phyloP scores from a whole-genome alignment of 2,113 vertebrate species.

The Caloenas nicobarica region DNA sequence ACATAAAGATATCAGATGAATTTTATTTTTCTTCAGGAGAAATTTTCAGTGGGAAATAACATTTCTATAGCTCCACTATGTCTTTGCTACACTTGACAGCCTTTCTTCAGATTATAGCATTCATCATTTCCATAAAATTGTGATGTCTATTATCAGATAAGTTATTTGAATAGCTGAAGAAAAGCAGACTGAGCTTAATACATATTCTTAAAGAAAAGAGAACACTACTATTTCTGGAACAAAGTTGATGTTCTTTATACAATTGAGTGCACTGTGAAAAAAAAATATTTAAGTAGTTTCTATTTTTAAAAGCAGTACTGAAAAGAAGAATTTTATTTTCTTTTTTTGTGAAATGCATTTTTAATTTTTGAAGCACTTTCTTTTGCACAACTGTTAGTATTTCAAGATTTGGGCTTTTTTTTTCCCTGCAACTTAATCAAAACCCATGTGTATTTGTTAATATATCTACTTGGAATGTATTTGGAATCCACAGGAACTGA shows the following conservation, averaged over 20 bases:
- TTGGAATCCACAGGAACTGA: background rate
- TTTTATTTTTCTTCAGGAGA: conserved; percentile 12
- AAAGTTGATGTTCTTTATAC: background rate
- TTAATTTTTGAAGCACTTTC: background rate
- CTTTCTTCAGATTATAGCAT: background rate
- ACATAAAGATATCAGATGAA: background rate
- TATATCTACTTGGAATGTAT: background rate
- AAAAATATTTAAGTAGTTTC: background rate
- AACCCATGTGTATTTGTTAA: background rate
- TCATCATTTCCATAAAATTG: background rate
- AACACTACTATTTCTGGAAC: background rate
- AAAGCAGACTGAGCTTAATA: background rate
- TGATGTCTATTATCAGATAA: background rate
- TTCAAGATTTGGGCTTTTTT: background rate
- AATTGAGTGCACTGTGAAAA: background rate
- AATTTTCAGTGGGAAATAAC: conserved; percentile 4
- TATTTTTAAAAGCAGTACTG: background rate
- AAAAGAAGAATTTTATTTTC: background rate
- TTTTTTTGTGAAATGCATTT: background rate
- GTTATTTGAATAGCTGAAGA: background rate
- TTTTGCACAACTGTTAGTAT: background rate
- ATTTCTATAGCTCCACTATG: background rate
- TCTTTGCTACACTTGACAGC: background rate
- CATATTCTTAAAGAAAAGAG: background rate
- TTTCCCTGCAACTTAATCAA: background rate